Evolutionary conservation across 2,113 vertebrate species (phyloP).

Genomic region (Sarotherodon lohbergeri): DNA sequence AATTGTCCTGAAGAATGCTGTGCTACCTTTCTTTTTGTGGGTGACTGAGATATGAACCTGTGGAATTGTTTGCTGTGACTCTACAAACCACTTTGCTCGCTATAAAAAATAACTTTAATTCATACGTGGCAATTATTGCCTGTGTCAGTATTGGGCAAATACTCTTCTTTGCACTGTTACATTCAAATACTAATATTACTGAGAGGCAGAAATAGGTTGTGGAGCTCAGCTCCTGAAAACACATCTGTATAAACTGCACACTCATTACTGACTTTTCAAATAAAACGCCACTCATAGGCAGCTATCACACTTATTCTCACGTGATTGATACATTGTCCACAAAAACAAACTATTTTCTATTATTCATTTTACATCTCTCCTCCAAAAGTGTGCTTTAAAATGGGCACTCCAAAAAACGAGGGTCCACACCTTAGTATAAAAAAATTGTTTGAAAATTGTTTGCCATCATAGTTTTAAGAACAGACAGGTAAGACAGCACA

Average conservation of each 20-base stretch:
- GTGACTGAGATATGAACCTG: not conserved
- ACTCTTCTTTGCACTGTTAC: not conserved
- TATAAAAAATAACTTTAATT: not conserved
- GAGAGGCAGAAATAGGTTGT: not conserved
- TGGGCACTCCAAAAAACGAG: not conserved
- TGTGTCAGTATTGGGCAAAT: not conserved
- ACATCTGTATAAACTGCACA: not conserved
- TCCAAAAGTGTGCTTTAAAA: not conserved
- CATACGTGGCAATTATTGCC: not conserved
- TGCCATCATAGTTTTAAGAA: not conserved
- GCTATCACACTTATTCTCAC: not conserved
- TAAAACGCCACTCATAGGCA: not conserved
- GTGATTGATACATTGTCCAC: not conserved
- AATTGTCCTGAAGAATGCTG: not conserved
- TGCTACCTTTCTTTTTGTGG: not conserved
- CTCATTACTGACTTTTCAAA: not conserved
- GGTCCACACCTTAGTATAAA: accelerated
- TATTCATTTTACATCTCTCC: not conserved
- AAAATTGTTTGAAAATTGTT: accelerated
- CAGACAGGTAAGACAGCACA: accelerated
- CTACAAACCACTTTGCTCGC: not conserved
- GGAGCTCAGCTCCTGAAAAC: not conserved
- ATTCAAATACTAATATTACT: accelerated
- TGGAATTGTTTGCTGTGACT: not conserved
- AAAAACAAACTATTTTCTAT: not conserved